These are phyloP conservation scores for Meleagris gallopavo DNA, from an alignment of 2,113 vertebrate genomes.

Conservation along the genomic window DNA sequence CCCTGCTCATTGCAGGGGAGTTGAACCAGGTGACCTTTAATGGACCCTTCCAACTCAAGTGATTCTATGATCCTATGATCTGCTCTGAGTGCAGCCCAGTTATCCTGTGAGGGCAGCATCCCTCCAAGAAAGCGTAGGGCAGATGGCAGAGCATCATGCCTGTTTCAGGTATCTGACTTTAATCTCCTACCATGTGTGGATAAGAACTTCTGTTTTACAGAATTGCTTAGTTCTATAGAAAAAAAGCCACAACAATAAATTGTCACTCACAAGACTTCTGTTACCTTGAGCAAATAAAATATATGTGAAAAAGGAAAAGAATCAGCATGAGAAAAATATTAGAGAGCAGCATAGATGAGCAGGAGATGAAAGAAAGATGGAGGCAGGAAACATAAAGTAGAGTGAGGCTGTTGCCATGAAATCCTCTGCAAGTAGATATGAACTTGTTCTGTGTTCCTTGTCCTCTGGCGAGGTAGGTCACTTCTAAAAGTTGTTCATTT, in stretches of 20 bases:
- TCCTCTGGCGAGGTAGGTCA: neutral
- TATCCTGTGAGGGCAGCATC: neutral
- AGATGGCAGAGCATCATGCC: neutral
- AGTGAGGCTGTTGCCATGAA: neutral
- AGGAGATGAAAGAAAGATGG: constrained; percentile 50
- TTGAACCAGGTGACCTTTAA: too few species aligned
- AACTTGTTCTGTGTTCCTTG: neutral
- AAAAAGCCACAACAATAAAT: neutral
- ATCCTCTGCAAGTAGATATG: neutral
- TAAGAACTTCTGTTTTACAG: constrained; percentile 3
- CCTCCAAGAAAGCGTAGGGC: neutral
- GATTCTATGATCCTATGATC: too few species aligned
- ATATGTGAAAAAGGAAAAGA: neutral
- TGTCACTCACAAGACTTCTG: neutral
- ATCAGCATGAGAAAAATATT: constrained; percentile 36
- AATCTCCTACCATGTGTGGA: neutral
- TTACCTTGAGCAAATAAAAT: neutral
- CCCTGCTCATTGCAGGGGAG: too few species aligned
- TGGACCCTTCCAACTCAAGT: too few species aligned
- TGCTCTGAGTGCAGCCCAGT: neutral
- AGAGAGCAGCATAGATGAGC: neutral
- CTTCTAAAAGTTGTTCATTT: neutral
- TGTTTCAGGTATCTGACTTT: constrained; percentile 28
- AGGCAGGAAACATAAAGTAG: neutral
- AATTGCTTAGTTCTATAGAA: constrained; percentile 36